Conservation (phyloP, 1,140 invertebrate genomes). For the Aphidius ervi region DNA sequence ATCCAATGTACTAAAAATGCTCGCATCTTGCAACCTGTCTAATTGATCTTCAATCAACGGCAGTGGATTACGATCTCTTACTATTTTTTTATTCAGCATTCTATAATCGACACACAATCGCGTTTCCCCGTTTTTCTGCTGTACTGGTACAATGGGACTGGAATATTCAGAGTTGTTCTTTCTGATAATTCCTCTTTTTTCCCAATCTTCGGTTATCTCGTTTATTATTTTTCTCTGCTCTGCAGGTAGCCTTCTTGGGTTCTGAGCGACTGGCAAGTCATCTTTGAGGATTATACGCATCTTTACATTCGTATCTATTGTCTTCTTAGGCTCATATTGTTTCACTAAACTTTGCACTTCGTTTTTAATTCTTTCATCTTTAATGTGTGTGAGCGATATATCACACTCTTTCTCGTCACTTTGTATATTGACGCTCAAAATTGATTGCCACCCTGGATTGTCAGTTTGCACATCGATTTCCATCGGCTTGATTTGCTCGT, state of each 20-base stretch:
- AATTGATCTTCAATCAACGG: constrained; percentile 24
- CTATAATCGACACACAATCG: constrained; percentile 25
- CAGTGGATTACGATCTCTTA: constrained; percentile 19
- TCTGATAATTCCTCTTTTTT: constrained; percentile 14
- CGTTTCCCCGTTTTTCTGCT: constrained; percentile 19
- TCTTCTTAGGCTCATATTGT: constrained; percentile 1
- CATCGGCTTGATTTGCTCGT: background rate
- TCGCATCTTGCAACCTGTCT: constrained; percentile 22
- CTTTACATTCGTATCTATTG: background rate
- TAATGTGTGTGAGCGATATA: background rate
- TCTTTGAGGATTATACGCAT: constrained; percentile 8
- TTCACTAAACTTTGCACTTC: background rate
- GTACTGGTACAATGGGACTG: constrained; percentile 20
- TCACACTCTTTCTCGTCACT: background rate
- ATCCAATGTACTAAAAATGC: too few species aligned
- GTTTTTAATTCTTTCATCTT: background rate
- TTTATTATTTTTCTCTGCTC: constrained; percentile 10
- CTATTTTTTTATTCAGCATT: constrained; percentile 19
- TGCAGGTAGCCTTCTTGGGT: constrained; percentile 15
- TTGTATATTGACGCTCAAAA: background rate
- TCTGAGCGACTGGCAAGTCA: constrained; percentile 14
- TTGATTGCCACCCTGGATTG: background rate
- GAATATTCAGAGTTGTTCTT: constrained; percentile 19
- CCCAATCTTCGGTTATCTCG: constrained; percentile 12
- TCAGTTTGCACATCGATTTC: background rate